Base-by-base conservation (phyloP, 1,140 invertebrate genomes). In the Latrodectus geometricus region DNA sequence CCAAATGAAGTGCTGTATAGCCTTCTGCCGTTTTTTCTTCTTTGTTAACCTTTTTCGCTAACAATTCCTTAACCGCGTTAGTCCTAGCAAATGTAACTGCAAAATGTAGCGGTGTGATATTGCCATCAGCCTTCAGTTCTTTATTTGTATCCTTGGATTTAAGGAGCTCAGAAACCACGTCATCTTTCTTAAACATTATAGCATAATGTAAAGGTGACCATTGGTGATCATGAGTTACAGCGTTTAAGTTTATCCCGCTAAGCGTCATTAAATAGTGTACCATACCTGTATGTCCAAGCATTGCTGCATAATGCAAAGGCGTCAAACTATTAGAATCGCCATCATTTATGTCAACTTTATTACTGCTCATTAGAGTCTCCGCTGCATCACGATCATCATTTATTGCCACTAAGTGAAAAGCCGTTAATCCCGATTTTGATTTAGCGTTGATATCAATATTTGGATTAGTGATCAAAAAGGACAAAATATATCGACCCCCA, bases 381-480 rank as follows among this genome's bases (percentile, higher is more conserved):
- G 17, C 9, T 14, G 11, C n/a, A 20, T 76, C 35, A 54, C 52
- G 14, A 48, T 76, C 20, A n/a, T 56, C 74, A 21, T 17, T 48
- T 15, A 56, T 76, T 52, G 21, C 17, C n/a, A 49, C 74, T 56
- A 76, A 56, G 21, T 76, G 74, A 9, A 76, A 21, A 76, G 74
- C 49, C 49, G 49, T 76, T 12, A 76, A 56, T 12, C 52, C 52
- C 1, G 21, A 20, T 54, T 54, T 35, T 35, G 49, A 35, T 21
- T 76, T 20, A 8, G 50, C 52, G 21, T 76, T 56, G 14, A 76
- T 21, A 15, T n/a, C n/a, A 56, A 35, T 76, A 14, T 35, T 76
- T 35, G 35, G 35, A 35, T 35, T 35, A 35, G 35, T 35, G 5
- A 35, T 35, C 35, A 35, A 35, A 35, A 35, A 35, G 2, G 35